These are phyloP conservation scores for Rafetus swinhoei DNA, from an alignment of 2,113 vertebrate species.

Conservation along the genomic window DNA sequence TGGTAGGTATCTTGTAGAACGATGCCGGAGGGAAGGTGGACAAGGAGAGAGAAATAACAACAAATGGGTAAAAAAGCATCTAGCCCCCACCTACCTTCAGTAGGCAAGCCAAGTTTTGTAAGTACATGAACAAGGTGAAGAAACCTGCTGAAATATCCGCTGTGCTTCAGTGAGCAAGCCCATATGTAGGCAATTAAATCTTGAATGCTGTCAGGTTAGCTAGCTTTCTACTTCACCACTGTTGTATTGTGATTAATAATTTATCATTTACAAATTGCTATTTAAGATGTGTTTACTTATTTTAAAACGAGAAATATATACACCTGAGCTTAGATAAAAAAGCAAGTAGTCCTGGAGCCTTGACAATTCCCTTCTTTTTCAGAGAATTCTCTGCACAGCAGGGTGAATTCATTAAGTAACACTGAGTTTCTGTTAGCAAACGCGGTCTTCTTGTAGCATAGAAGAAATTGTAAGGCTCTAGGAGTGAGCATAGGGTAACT, in stretches of 20 bases:
- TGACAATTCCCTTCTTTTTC: background rate
- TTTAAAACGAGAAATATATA: background rate
- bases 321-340: background rate
- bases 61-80: background rate
- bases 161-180: background rate
- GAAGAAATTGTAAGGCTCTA: background rate
- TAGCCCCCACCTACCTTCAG: background rate
- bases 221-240: background rate
- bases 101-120: conserved; percentile 43
- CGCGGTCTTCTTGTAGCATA: background rate
- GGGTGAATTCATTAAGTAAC: background rate
- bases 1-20: background rate
- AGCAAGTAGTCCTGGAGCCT: background rate
- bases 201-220: background rate
- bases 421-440: background rate
- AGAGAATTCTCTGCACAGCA: background rate
- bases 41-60: background rate
- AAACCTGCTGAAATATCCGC: background rate
- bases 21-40: background rate
- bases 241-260: background rate
- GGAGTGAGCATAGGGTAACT: background rate
- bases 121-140: conserved; percentile 37
- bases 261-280: background rate
- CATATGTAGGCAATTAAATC: background rate
- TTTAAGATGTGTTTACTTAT: background rate